These are phyloP conservation scores for Anabacerthia variegaticeps DNA, from an alignment of 2,797 vertebrate species.

Conservation along the genomic window DNA sequence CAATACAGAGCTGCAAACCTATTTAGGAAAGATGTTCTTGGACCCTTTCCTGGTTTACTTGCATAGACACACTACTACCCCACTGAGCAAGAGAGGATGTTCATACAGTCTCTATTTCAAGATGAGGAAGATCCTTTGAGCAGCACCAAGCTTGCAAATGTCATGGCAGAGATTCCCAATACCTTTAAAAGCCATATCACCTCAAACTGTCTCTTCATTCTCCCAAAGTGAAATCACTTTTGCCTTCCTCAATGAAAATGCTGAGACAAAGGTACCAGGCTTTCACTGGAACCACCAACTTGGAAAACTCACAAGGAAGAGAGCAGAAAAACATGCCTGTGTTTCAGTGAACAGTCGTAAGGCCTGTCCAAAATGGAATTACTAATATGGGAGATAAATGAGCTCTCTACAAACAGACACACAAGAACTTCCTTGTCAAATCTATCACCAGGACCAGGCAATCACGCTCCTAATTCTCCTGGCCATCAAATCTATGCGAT, in stretches of 20 bases:
- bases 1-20: not conserved
- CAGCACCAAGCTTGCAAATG: not conserved
- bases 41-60: not conserved
- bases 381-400: not conserved
- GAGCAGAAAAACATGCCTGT: fast-evolving
- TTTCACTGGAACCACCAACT: not conserved
- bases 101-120: not conserved
- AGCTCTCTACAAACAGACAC: not conserved
- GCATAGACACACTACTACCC: not conserved
- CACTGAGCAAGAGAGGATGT: not conserved
- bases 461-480: not conserved
- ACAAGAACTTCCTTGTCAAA: not conserved
- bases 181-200: not conserved
- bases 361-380: not conserved
- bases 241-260: not conserved
- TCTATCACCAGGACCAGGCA: not conserved
- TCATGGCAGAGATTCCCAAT: not conserved
- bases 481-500: not conserved
- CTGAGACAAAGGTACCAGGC: not conserved
- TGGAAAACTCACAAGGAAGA: fast-evolving
- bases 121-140: not conserved
- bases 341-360: fast-evolving
- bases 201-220: not conserved
- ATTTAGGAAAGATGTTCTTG: not conserved
- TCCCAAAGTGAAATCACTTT: not conserved